A percentile compares a stretch with the other conserved stretches of the same genome.
Evolutionary conservation across 2,797 vertebrate genomes (phyloP).

Genomic region (Sparus aurata): DNA sequence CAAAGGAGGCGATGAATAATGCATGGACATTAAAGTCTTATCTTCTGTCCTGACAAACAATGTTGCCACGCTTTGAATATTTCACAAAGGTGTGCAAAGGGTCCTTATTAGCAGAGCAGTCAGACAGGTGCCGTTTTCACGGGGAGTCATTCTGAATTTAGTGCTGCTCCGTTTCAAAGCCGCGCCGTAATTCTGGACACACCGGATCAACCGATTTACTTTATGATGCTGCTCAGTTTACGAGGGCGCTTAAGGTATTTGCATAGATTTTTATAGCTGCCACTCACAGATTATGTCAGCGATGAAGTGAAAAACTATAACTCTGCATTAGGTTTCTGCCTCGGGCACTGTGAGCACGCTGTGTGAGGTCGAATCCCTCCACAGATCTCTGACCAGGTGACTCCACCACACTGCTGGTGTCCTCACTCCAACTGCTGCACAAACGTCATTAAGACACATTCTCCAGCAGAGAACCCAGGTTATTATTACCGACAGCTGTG

Average conservation of each 20-base stretch:
- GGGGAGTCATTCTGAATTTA: constrained; percentile 55
- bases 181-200: constrained; percentile 44
- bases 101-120: constrained; percentile 63
- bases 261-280: constrained; percentile 64
- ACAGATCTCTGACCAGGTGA: not conserved
- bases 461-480: constrained; percentile 11
- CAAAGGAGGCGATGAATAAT: constrained; percentile 81
- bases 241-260: constrained; percentile 62
- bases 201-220: constrained; percentile 59
- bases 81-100: constrained; percentile 71
- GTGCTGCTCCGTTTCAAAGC: constrained; percentile 39
- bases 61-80: constrained; percentile 74
- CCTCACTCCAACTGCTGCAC: not conserved
- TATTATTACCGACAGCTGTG: constrained; percentile 26
- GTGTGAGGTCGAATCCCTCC: constrained; percentile 11
- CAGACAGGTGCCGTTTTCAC: constrained; percentile 68
- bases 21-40: constrained; percentile 78
- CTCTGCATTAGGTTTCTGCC: constrained; percentile 21
- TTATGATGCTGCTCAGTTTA: constrained; percentile 53
- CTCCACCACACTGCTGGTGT: not conserved
- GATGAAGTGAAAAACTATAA: constrained; percentile 52
- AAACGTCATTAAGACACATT: constrained; percentile 1
- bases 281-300: constrained; percentile 61
- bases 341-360: not conserved
- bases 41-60: constrained; percentile 82